Evolutionary conservation across 2,113 vertebrate genomes (phyloP), one percentile per base, ranked within the genome.

Genomic region (Chamaea fasciata): DNA sequence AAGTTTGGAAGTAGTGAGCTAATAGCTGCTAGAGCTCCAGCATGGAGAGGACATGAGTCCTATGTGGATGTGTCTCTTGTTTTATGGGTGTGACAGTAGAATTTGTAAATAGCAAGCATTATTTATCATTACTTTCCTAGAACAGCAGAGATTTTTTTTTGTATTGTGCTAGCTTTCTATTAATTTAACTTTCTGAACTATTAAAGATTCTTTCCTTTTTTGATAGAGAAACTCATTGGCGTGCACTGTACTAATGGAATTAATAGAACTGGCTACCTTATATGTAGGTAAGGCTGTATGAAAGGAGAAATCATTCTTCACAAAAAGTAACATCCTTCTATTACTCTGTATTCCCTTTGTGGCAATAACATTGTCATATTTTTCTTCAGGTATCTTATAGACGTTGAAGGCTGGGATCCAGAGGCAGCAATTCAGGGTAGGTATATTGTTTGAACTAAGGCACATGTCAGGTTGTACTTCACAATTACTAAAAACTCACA

Each of bases 221-320:
- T 95, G 49, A 83, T 73, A 98, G 98, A 97, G 60, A 98, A 97
- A 79, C 96, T 98, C 55, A 98, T 98, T 73, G 97, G 97, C 2
- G 97, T 98, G 94, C 97, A 98, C 89, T 98, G 97, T 90, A 98
- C 97, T 84, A 97, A 97, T 5, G 97, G 97, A 94, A 97, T 98
- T 92, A 98, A 98, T 86, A 97, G 98, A 93, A 98, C 98, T 35
- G 97, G 98, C 74, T 98, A 98, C 83, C 98, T 98, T 83, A 98
- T 98, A 90, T 98, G 97, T 95, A 97, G 98, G 97, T 97, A 98
- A 97, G 95, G 55, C 83, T 90, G 44, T 47, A 83, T 81, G 50
- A 93, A 89, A 89, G 7, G 28, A 80, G 26, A 78, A 87, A 79
- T 75, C 4, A 39, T 77, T 81, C 56, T 78, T 97, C 90, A 90